A percentile compares a stretch with the other conserved stretches of the same genome.
These are phyloP conservation scores for Cheilosia vulpina DNA, from an alignment of 2,888 invertebrate species.

Conservation along the genomic window DNA sequence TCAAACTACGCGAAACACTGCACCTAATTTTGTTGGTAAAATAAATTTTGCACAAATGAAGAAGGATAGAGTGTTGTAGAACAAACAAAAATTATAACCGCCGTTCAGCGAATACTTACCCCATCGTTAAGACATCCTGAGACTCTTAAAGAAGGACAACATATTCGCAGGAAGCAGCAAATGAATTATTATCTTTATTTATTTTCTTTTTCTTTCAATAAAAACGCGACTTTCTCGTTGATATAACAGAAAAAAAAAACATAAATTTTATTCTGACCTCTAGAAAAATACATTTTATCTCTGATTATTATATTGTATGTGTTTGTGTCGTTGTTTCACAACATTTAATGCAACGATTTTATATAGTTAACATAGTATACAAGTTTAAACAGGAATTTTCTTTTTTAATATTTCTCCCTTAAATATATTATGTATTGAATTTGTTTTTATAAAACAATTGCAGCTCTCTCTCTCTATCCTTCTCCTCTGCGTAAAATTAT, in stretches of 20 bases:
- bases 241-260: slow-evolving; percentile 60
- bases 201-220: slow-evolving; percentile 21
- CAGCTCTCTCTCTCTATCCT: slow-evolving; percentile 81
- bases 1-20: slow-evolving; percentile 56
- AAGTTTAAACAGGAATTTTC: slow-evolving; percentile 42
- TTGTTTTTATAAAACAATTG: slow-evolving; percentile 63
- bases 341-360: slow-evolving; percentile 63
- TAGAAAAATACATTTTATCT: slow-evolving; percentile 69
- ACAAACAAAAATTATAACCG: slow-evolving; percentile 24
- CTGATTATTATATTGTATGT: slow-evolving; percentile 48
- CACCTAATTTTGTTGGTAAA: slow-evolving; percentile 41
- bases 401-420: slow-evolving; percentile 52
- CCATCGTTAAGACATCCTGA: slow-evolving; percentile 67
- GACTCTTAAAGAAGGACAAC: slow-evolving; percentile 72
- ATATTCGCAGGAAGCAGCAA: slow-evolving; percentile 56
- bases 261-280: slow-evolving; percentile 68
- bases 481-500: slow-evolving; percentile 79
- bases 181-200: slow-evolving; percentile 10
- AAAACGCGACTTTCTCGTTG: slow-evolving; percentile 65
- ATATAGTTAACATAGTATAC: slow-evolving; percentile 51
- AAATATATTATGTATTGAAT: slow-evolving; percentile 57
- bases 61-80: slow-evolving; percentile 86
- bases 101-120: slow-evolving; percentile 71
- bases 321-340: slow-evolving; percentile 66
- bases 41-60: slow-evolving; percentile 83